Conservation (phyloP, 1,140 invertebrate species). For the Ephestia elutella region DNA sequence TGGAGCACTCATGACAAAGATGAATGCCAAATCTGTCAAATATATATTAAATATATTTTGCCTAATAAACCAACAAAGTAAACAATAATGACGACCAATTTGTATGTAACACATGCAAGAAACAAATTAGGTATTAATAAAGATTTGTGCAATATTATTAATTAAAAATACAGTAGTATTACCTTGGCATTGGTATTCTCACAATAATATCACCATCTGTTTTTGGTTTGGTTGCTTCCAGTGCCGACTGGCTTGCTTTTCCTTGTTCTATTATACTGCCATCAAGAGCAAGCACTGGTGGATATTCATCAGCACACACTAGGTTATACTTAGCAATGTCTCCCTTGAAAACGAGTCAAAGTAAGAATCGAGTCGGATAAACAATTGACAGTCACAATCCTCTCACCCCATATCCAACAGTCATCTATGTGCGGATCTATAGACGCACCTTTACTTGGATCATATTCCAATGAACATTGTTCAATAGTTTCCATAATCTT, state of each 20-base stretch:
- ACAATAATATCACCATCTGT: constrained; percentile 75
- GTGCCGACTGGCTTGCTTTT: constrained; percentile 25
- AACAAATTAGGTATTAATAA: too few species aligned
- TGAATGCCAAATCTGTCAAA: too few species aligned
- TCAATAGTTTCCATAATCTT: constrained; percentile 92
- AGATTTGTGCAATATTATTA: not conserved
- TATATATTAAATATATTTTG: too few species aligned
- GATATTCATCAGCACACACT: constrained; percentile 65
- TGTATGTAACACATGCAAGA: too few species aligned
- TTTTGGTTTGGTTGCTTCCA: constrained; percentile 37
- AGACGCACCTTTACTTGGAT: constrained; percentile 87
- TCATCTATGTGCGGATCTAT: constrained; percentile 99
- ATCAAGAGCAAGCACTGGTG: constrained; percentile 45
- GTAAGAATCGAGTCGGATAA: constrained; percentile 89
- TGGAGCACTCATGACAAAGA: too few species aligned
- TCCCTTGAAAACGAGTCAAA: constrained; percentile 78
- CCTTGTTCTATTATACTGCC: constrained; percentile 37
- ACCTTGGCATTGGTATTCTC: constrained; percentile 88
- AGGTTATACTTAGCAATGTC: constrained; percentile 83
- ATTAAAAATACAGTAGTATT: constrained; percentile 11
- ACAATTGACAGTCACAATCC: constrained; percentile 95
- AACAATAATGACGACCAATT: too few species aligned
- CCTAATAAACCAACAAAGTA: too few species aligned
- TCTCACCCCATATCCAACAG: constrained; percentile 99
- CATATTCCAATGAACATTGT: constrained; percentile 97